Conservation (phyloP, 2,113 vertebrate genomes). For the Sclerurus mexicanus region DNA sequence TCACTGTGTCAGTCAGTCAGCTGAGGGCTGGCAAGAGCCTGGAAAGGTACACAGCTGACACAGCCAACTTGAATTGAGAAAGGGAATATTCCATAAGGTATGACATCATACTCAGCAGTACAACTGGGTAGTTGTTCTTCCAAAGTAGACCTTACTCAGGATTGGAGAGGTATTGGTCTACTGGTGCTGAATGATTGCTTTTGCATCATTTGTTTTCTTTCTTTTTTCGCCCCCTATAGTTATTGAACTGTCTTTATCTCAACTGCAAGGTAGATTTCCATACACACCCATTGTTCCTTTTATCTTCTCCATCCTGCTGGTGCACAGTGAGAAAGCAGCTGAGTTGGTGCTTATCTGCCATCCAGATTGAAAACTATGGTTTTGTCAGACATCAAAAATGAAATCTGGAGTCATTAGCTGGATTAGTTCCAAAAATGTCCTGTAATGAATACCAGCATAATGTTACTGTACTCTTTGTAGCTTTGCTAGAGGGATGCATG, state of each 20-base stretch:
- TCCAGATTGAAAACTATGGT: neutral
- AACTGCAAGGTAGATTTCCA: neutral
- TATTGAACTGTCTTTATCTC: neutral
- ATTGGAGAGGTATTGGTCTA: neutral
- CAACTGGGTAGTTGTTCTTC: neutral
- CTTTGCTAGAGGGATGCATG: neutral
- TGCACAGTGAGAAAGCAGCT: neutral
- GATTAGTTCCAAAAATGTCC: neutral
- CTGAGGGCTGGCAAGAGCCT: neutral
- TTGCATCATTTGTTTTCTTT: neutral
- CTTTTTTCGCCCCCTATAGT: neutral
- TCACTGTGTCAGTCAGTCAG: neutral
- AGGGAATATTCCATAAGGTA: accelerated
- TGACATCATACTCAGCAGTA: neutral
- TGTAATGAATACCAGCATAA: neutral
- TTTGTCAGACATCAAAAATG: neutral
- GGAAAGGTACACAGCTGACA: neutral
- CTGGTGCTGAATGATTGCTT: neutral
- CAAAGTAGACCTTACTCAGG: neutral
- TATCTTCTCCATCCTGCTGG: neutral
- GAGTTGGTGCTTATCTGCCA: neutral
- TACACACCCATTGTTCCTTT: neutral
- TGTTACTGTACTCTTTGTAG: neutral
- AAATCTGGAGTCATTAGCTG: neutral
- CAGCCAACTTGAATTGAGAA: neutral